These are phyloP conservation scores for Corvus hawaiiensis DNA, from an alignment of 2,113 vertebrate species.

Conservation along the genomic window DNA sequence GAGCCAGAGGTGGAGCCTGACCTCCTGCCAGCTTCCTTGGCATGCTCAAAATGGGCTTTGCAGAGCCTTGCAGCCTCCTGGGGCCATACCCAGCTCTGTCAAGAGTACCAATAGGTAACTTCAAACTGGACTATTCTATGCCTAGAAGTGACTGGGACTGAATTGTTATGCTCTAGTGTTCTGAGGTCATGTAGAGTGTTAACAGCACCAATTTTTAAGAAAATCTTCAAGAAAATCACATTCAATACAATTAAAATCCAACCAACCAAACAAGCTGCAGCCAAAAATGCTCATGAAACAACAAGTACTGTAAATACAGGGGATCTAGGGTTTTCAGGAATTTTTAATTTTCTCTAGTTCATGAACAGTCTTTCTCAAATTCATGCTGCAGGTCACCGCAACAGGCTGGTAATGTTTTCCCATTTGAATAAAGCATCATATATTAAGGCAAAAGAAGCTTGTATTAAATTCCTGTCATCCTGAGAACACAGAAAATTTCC, in stretches of 20 bases:
- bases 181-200: not conserved
- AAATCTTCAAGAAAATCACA: not conserved
- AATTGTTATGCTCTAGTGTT: not conserved
- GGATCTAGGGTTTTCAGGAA: not conserved
- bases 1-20: not conserved
- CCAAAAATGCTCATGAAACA: not conserved
- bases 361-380: not conserved
- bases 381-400: not conserved
- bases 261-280: not conserved
- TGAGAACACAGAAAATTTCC: not conserved
- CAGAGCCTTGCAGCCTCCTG: not conserved
- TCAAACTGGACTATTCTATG: not conserved
- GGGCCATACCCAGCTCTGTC: not conserved
- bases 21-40: not conserved
- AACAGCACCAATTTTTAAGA: not conserved
- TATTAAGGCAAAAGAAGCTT: not conserved
- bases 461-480: not conserved
- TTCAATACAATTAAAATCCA: not conserved
- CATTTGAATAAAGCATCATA: not conserved
- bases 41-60: rapidly evolving
- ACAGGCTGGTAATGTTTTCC: not conserved
- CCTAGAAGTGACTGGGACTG: rapidly evolving
- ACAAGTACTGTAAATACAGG: not conserved
- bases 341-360: not conserved
- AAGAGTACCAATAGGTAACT: not conserved